Evolutionary conservation across 2,113 vertebrate species (phyloP).

Genomic region (Ceuthmochares aereus): DNA sequence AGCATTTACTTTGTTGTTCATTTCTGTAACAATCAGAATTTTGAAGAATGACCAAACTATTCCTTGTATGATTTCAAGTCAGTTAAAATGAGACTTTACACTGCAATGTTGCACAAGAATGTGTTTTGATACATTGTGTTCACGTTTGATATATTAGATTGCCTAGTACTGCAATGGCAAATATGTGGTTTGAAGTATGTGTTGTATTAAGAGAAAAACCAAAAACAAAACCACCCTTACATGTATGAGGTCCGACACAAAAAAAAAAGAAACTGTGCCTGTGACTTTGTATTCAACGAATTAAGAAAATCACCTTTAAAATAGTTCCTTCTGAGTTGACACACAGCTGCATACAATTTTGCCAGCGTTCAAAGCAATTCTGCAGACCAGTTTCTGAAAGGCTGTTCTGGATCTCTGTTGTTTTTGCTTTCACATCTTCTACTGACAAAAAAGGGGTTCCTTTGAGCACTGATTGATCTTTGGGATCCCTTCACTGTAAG

Average conservation of each 20-base stretch:
- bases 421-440: too few relatives aligned
- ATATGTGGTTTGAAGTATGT: neutral
- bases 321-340: too few relatives aligned
- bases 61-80: neutral
- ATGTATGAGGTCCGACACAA: neutral
- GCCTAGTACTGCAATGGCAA: neutral
- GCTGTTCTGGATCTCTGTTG: too few relatives aligned
- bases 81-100: neutral
- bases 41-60: neutral
- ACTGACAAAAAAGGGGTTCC: too few relatives aligned
- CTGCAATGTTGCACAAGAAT: neutral
- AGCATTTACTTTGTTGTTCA: neutral
- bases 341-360: too few relatives aligned
- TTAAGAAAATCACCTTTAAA: too few relatives aligned
- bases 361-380: too few relatives aligned
- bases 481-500: too few relatives aligned
- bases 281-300: too few relatives aligned
- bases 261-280: too few relatives aligned
- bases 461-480: too few relatives aligned
- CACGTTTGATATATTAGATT: neutral
- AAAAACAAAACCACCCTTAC: neutral
- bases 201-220: neutral
- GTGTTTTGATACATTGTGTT: neutral
- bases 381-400: too few relatives aligned
- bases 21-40: neutral